phyloP scores from a whole-genome alignment of 1,140 invertebrate genomes.

The Chrysopa pallens region DNA sequence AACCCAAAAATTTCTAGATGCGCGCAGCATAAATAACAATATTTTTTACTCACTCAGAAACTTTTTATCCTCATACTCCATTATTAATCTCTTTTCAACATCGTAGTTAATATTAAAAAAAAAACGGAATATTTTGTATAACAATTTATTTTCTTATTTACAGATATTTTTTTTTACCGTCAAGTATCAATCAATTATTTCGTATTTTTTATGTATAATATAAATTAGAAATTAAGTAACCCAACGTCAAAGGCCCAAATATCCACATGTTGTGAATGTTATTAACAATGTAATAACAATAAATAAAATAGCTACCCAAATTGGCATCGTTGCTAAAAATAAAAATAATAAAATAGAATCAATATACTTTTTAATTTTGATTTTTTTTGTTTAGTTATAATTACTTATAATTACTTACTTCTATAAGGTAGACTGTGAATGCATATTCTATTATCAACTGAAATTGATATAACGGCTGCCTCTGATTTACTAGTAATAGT shows the following conservation, averaged over 20 bases:
- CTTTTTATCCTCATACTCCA: too few relatives aligned
- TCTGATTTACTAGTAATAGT: conserved; percentile 52
- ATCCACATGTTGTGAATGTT: conserved; percentile 62
- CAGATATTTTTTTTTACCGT: too few relatives aligned
- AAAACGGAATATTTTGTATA: too few relatives aligned
- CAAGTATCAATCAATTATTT: too few relatives aligned
- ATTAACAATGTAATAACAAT: conserved; percentile 52
- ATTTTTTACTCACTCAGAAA: too few relatives aligned
- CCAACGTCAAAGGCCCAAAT: conserved; percentile 49
- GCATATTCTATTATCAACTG: conserved; percentile 83
- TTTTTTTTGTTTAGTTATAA: background rate
- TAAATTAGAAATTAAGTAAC: too few relatives aligned
- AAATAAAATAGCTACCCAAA: conserved; percentile 54
- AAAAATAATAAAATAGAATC: background rate
- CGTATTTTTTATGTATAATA: too few relatives aligned
- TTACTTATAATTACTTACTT: conserved; percentile 35
- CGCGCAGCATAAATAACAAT: too few relatives aligned
- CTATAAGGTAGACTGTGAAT: conserved; percentile 72
- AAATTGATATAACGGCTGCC: conserved; percentile 81
- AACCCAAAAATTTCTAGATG: too few relatives aligned
- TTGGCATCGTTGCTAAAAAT: conserved; percentile 49
- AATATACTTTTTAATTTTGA: background rate
- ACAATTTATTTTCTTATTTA: too few relatives aligned
- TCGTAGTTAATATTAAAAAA: too few relatives aligned
- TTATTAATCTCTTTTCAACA: too few relatives aligned